Base-by-base conservation (phyloP, 2,113 vertebrate species). In the Malurus elegans region DNA sequence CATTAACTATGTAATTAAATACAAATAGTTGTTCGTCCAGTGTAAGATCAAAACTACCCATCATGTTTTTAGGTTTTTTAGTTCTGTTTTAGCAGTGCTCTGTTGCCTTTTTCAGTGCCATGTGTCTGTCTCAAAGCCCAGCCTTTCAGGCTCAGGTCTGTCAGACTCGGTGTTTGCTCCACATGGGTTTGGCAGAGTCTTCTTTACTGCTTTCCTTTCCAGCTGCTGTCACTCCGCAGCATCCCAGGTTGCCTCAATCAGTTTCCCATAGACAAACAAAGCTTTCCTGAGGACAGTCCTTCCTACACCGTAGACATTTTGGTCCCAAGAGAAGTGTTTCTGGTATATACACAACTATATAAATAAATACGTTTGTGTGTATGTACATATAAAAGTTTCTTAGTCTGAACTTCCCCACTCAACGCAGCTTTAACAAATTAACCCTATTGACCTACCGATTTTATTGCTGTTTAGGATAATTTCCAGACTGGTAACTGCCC, bases 261-360 rank as follows among this genome's bases (percentile, higher is more conserved):
- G 4, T 32, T 72, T 76, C 44, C 38, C 28, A 28, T 1, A 40
- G 15, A 47, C 67, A 48, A 69, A 4, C 6, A 53, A 44, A 12
- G 13, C 21, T 76, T 58, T 62, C 40, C 19, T 62, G 32, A 31
- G 44, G 34, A 40, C 32, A n/a, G 9, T 19, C 36, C 24, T 66
- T 81, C 70, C 31, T 47, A 12, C 18, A 18, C 17, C 65, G 19
- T 7, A 51, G 60, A n/a, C 1, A 23, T 61, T 61, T 53, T 36
- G 6, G 12, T 47, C 5, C 12, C 1, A 1, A 38, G 13, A 78
- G 3, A 7, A n/a, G 6, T 48, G 31, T 61, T 74, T 66, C 47
- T 70, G 29, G 2, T 31, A 19, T 3, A 32, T 8, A 40, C 3
- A n/a, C 2, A 29, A 13, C 18, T 0, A 14, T 13, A 34, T 18